A percentile compares a stretch with the other conserved stretches of the same genome.
These are phyloP conservation scores for Caenorhabditis briggsae DNA, from an alignment of 1,140 invertebrate species.

Conservation along the genomic window DNA sequence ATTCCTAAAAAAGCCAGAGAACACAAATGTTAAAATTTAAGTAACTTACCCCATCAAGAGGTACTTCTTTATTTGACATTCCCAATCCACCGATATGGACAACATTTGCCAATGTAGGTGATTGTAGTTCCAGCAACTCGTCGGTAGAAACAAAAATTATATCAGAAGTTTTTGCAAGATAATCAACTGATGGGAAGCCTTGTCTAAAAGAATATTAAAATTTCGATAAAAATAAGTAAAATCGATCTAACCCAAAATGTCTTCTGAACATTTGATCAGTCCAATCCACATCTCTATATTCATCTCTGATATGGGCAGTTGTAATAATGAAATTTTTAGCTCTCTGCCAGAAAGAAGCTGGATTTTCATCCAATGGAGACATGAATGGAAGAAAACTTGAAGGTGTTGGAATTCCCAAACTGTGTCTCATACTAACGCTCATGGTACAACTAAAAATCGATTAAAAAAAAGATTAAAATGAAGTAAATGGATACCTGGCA, in stretches of 20 bases:
- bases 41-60: not conserved
- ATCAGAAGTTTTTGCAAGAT: slow-evolving; percentile 58
- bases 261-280: slow-evolving; percentile 50
- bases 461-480: not conserved
- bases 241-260: slow-evolving; percentile 8
- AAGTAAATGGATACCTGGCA: slow-evolving; percentile 60
- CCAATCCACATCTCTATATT: slow-evolving; percentile 13
- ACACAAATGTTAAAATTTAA: too few species aligned
- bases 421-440: slow-evolving; percentile 48
- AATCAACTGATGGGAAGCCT: slow-evolving; percentile 60
- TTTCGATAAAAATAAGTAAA: not conserved
- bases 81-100: slow-evolving; percentile 64
- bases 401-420: slow-evolving; percentile 54
- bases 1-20: not conserved
- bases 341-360: slow-evolving; percentile 23
- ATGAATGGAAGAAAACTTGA: slow-evolving; percentile 53
- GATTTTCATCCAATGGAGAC: slow-evolving; percentile 6
- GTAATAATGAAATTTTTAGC: slow-evolving; percentile 16
- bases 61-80: slow-evolving; percentile 18
- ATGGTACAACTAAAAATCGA: slow-evolving; percentile 56
- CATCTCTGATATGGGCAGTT: slow-evolving; percentile 49
- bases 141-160: slow-evolving; percentile 63
- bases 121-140: slow-evolving; percentile 62
- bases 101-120: slow-evolving; percentile 60
- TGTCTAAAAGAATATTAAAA: slow-evolving; percentile 16